A percentile compares a stretch with the other conserved stretches of the same genome.
Conservation (phyloP, 2,797 vertebrate genomes). For the Dallia pectoralis region DNA sequence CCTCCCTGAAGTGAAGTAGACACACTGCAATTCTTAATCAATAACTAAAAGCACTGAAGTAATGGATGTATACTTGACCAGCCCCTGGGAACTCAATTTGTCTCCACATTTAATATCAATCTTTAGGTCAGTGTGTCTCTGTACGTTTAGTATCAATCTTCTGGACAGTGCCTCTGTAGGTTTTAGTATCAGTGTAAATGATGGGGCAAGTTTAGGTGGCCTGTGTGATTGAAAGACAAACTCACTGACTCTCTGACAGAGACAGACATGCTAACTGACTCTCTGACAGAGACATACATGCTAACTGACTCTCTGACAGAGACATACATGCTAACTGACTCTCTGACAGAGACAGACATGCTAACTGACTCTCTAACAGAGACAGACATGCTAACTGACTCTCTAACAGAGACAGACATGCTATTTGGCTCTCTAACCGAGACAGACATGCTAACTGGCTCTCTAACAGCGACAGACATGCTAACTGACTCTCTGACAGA, state of each 20-base stretch:
- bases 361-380: no score
- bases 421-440: fast-evolving
- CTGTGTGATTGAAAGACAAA: not conserved
- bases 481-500: no score
- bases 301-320: no score
- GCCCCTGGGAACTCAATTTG: conserved; percentile 45
- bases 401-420: no score
- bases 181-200: not conserved
- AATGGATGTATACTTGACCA: conserved; percentile 49
- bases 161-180: not conserved
- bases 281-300: no score
- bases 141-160: conserved; percentile 21
- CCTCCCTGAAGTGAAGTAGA: not conserved
- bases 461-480: no score
- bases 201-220: not conserved
- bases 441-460: not conserved
- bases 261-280: no score
- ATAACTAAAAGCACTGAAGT: conserved; percentile 46
- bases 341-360: no score
- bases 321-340: not conserved
- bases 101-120: conserved; percentile 26
- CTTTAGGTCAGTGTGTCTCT: conserved; percentile 2
- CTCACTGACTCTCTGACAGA: not conserved
- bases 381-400: not conserved
- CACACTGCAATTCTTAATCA: conserved; percentile 28